A percentile compares a stretch with the other conserved stretches of the same genome.
Conservation (phyloP, 2,113 vertebrate species). For the cattle (Bos taurus) region ARS-UCD2.0 NC_037329.1:73616001-73616500, state of each 20-base stretch:
- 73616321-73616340: background rate
- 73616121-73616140: background rate
- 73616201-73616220: background rate
- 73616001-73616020: background rate
- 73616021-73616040: background rate
- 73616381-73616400: background rate
- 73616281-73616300: background rate
- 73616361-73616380: too few relatives aligned
- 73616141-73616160: background rate
- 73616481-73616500: background rate
- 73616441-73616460: accelerated
- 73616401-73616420: background rate
- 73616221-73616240: background rate
- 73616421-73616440: background rate
- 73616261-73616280: background rate
- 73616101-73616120: background rate
- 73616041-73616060: background rate
- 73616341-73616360: background rate
- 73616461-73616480: background rate
- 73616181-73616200: background rate
- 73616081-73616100: background rate
- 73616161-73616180: background rate
- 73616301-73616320: background rate
- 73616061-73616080: background rate
- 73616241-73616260: background rate